These are phyloP conservation scores for Ellobium chinense DNA, from an alignment of 2,888 invertebrate genomes.

Conservation along the genomic window DNA sequence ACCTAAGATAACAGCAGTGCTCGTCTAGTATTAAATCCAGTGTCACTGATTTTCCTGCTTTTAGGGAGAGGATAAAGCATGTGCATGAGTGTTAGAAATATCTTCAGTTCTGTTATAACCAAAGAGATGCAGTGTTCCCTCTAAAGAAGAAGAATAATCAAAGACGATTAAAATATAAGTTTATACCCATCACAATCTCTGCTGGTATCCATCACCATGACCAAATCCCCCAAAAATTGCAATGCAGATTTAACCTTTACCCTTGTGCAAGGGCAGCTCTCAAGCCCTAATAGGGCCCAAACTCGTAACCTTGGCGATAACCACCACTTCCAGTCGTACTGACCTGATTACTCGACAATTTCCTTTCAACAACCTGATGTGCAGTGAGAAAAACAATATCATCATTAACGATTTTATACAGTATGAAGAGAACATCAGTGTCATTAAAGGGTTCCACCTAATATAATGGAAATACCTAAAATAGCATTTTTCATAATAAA, in stretches of 20 bases:
- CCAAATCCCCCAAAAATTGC: background rate
- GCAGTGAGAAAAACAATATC: too few species aligned
- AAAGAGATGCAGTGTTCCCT: background rate
- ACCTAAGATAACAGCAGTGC: too few species aligned
- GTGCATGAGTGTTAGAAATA: too few species aligned
- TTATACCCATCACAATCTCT: background rate
- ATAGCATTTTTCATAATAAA: too few species aligned
- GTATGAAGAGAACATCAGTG: too few species aligned
- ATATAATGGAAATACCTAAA: too few species aligned
- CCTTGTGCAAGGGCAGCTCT: background rate
- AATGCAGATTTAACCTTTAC: background rate
- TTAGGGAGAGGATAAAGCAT: too few species aligned
- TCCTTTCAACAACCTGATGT: conserved; percentile 66
- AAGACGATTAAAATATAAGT: background rate
- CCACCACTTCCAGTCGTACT: conserved; percentile 44
- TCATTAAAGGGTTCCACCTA: too few species aligned
- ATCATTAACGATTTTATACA: too few species aligned
- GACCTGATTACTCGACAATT: conserved; percentile 63
- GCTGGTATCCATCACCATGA: background rate
- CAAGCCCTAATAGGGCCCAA: background rate
- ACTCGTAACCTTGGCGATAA: conserved; percentile 28
- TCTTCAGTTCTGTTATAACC: too few species aligned
- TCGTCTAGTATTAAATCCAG: too few species aligned
- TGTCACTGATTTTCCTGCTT: too few species aligned
- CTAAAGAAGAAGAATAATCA: background rate